phyloP scores from a whole-genome alignment of 2,888 invertebrate genomes.

The Gandaritis pyraliata region DNA sequence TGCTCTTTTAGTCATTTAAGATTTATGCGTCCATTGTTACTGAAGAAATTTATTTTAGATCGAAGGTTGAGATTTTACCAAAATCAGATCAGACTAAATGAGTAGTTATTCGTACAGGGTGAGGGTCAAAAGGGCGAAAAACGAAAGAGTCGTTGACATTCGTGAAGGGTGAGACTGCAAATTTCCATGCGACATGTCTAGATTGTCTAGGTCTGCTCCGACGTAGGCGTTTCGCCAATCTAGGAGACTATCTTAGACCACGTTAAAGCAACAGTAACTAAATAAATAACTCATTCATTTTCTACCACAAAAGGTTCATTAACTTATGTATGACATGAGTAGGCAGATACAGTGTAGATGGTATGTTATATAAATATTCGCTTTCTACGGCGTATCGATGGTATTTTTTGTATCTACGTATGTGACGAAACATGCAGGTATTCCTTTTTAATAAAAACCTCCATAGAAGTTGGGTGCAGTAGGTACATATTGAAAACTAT shows the following conservation, averaged over 20 bases:
- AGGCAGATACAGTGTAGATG: too few relatives aligned
- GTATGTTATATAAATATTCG: too few relatives aligned
- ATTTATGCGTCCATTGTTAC: constrained; percentile 41
- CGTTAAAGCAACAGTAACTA: too few relatives aligned
- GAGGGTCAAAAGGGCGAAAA: constrained; percentile 36
- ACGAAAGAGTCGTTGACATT: constrained; percentile 45
- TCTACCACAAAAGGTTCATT: too few relatives aligned
- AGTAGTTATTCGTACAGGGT: constrained; percentile 32
- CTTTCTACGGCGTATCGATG: too few relatives aligned
- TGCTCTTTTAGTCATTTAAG: constrained; percentile 35
- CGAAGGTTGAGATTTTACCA: constrained; percentile 26
- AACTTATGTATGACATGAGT: too few relatives aligned
- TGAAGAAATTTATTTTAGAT: constrained; percentile 18
- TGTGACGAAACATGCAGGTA: too few relatives aligned
- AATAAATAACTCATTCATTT: too few relatives aligned
- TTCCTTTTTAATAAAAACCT: too few relatives aligned
- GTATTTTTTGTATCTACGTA: too few relatives aligned
- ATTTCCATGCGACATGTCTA: constrained; percentile 27
- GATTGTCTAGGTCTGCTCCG: background rate
- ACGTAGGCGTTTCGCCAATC: constrained; percentile 18
- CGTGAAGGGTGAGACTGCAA: constrained; percentile 27
- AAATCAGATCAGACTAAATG: constrained; percentile 42
- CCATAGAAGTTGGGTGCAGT: too few relatives aligned
- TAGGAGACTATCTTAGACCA: background rate
- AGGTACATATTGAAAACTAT: too few relatives aligned